Conservation (phyloP, 2,113 vertebrate genomes). For the Sitta europaea region DNA sequence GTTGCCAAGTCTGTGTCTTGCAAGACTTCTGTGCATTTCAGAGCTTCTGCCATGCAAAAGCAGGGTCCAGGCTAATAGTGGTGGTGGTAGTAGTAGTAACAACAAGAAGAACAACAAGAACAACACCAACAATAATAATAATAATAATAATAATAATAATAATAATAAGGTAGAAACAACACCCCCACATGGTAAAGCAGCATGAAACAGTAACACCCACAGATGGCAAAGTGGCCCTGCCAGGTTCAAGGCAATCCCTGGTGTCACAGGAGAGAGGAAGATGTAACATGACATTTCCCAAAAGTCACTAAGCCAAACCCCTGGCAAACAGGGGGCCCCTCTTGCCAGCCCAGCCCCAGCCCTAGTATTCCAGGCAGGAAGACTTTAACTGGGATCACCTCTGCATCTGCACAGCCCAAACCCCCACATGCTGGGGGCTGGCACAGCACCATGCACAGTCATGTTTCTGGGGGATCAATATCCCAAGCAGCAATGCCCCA, state of each 20-base stretch:
- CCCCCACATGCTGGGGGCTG: not conserved
- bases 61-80: not conserved
- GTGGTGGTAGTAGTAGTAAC: fast-evolving
- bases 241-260: not conserved
- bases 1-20: not conserved
- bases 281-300: not conserved
- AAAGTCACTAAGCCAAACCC: not conserved
- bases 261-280: not conserved
- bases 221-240: not conserved
- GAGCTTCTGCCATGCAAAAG: not conserved
- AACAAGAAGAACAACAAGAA: not conserved
- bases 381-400: not conserved
- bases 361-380: not conserved
- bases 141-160: not conserved
- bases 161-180: not conserved
- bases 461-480: fast-evolving
- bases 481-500: not conserved
- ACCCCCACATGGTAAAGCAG: not conserved
- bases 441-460: not conserved
- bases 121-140: not conserved
- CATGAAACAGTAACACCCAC: not conserved
- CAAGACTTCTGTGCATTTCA: not conserved
- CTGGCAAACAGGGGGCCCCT: not conserved
- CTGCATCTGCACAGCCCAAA: not conserved
- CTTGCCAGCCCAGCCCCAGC: not conserved